Base-by-base conservation (phyloP, 2,113 vertebrate species). In the Eupsittula cactorum region DNA sequence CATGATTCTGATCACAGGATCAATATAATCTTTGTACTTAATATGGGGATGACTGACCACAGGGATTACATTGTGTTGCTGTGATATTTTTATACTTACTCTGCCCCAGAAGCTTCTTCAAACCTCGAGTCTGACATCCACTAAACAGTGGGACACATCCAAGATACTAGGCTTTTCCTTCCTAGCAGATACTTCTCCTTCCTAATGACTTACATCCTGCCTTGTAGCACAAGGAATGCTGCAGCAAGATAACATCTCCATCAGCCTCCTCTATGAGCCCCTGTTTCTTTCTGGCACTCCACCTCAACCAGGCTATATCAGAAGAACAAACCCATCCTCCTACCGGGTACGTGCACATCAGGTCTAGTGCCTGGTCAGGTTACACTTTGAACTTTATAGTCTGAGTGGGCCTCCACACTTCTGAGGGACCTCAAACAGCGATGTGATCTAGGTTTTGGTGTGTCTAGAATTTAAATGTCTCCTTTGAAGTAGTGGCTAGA, bases 271-370 rank as follows among this genome's bases (percentile, higher is more conserved):
- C 24, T 39, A 24, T 29, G 12, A 62, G 41, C 14, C 8, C 8
- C 21, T 63, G 3, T 65, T 78, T 67, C 57, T 35, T 20, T 23
- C n/a, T 3, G 6, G 9, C 20, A 9, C 12, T 47, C 14, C 17
- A 7, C 31, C 21, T 53, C 73, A 79, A 9, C 10, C 46, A 33
- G 15, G 41, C 37, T 42, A 28, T 11, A 9, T 42, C 25, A 63
- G 60, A 24, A 69, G 25, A 73, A 41, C 6, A 73, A 60, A 50
- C 7, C 18, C 7, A 5, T 62, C 15, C 25, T 35, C n/a, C 60
- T 46, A 57, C 29, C 0, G 0, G 13, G 7, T 23, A 35, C 6
- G 7, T 10, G 27, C 17, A 10, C 7, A 14, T n/a, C 25, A 69
- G 27, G 13, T 18, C 20, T 35, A 13, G 5, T 62, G 24, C 9